Percentiles rank a stretch among this genome's conserved stretches.
These are phyloP conservation scores for Pogonus chalceus DNA, from an alignment of 1,140 invertebrate genomes.

Conservation along the genomic window DNA sequence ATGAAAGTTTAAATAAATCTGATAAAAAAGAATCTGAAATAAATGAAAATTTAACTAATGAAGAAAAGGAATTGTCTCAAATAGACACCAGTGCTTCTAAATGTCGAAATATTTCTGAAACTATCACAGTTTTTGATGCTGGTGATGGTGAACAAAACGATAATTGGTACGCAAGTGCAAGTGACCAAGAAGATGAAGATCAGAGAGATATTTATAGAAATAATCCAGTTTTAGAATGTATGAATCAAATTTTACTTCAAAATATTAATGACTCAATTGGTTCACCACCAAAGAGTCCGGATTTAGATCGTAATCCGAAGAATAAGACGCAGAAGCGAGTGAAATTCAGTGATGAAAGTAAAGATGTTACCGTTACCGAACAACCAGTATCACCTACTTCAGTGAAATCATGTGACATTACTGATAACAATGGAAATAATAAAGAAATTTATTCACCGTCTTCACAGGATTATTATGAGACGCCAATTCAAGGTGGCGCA, in stretches of 20 bases:
- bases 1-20: conserved; percentile 11
- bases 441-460: conserved; percentile 9
- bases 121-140: conserved; percentile 20
- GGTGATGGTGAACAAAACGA: conserved; percentile 42
- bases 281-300: conserved; percentile 33
- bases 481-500: conserved; percentile 31
- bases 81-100: conserved; percentile 26
- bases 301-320: conserved; percentile 25
- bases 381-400: neutral
- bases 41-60: neutral
- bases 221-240: conserved; percentile 64
- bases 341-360: conserved; percentile 31
- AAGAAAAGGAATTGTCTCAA: conserved; percentile 14
- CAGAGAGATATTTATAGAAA: conserved; percentile 54
- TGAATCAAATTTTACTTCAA: conserved; percentile 62
- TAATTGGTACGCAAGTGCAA: conserved; percentile 58
- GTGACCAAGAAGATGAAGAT: conserved; percentile 56
- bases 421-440: conserved; percentile 20
- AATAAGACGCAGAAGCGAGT: conserved; percentile 28
- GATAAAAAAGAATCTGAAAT: conserved; percentile 10
- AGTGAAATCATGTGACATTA: neutral
- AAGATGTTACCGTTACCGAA: neutral
- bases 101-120: neutral
- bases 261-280: conserved; percentile 35
- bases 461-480: conserved; percentile 31